Base-by-base conservation (phyloP, 2,113 vertebrate genomes). In the Passer montanus region DNA sequence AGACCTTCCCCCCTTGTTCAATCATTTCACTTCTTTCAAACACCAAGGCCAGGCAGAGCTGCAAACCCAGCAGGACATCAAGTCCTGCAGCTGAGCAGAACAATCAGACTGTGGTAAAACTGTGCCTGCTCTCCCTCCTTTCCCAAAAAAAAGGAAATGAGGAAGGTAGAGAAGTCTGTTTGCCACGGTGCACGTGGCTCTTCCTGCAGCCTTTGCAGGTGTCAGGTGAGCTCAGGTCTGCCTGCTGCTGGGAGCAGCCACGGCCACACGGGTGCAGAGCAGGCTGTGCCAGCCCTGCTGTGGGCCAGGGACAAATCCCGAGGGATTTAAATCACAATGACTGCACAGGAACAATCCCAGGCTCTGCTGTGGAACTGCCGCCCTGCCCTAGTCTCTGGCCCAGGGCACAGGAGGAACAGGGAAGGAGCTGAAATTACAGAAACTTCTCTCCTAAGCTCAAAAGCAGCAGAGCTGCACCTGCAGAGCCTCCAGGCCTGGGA, bases 101-200 rank as follows among this genome's bases (percentile, higher is more conserved):
- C 72, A 13, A 43, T 6, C 35, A 58, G 20, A 2, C 79, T 30
- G 35, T 27, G 43, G 30, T 11, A 21, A 31, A 49, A 11, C 52
- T 21, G 10, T 49, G 52, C 26, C 44, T 35, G 35, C 11, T 21
- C 26, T 31, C 16, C 31, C 44, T 50, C 11, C 52, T 35, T 30
- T 20, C 19, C 60, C 13, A 4, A 6, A 6, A 17, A 20, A 10
- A 35, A 23, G 7, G 2, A 24, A 31, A 28, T 20, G 33, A 8
- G 7, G 11, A 43, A 13, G 35, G 24, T 0, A 16, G 30, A 35
- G 43, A 20, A 11, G 10, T 4, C 24, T 56, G 43, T 17, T n/a
- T 43, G 4, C 35, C 0, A 0, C 16, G 39, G 30, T 16, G 50
- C 4, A 4, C 0, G 1, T 4, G 24, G 24, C 28, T 43, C 6